phyloP scores from a whole-genome alignment of 1,140 invertebrate species.

The Lordiphosa collinella region DNA sequence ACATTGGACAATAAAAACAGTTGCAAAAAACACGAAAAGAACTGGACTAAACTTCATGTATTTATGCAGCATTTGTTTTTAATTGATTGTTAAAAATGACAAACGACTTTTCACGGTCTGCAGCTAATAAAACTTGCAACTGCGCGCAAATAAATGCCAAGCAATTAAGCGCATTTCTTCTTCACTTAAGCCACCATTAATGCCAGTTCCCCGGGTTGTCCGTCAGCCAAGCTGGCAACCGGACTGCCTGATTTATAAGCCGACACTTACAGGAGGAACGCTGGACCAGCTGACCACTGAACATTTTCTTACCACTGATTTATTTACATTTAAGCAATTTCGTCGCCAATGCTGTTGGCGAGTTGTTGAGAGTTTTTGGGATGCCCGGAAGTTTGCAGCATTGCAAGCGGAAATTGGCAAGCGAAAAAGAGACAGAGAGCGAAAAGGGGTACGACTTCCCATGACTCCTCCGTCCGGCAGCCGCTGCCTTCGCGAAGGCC shows the following conservation, averaged over 20 bases:
- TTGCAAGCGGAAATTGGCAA: slow-evolving; percentile 74
- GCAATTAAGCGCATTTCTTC: slow-evolving; percentile 59
- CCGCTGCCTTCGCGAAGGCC: slow-evolving; percentile 26
- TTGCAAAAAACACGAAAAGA: neutral
- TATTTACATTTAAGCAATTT: slow-evolving; percentile 78
- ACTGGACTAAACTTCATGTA: slow-evolving; percentile 37
- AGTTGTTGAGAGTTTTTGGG: slow-evolving; percentile 9
- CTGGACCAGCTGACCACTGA: slow-evolving; percentile 50
- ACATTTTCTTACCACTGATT: slow-evolving; percentile 77
- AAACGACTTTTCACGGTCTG: slow-evolving; percentile 43
- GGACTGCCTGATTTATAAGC: slow-evolving; percentile 68
- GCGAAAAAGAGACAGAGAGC: slow-evolving; percentile 20
- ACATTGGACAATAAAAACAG: slow-evolving; percentile 31
- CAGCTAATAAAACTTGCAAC: slow-evolving; percentile 64
- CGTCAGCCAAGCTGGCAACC: slow-evolving; percentile 49
- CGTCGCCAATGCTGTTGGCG: slow-evolving; percentile 54
- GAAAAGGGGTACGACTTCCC: slow-evolving; percentile 29
- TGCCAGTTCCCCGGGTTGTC: slow-evolving; percentile 42
- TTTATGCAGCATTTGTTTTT: slow-evolving; percentile 76
- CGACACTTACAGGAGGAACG: slow-evolving; percentile 53
- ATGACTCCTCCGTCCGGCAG: neutral
- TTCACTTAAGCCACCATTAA: slow-evolving; percentile 65
- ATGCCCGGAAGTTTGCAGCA: slow-evolving; percentile 58
- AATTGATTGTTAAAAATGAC: slow-evolving; percentile 74
- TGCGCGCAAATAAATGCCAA: slow-evolving; percentile 42